Percentiles rank a stretch among this genome's conserved stretches.
Evolutionary conservation across 2,888 invertebrate genomes (phyloP).

Genomic region (Catocala fraxini): DNA sequence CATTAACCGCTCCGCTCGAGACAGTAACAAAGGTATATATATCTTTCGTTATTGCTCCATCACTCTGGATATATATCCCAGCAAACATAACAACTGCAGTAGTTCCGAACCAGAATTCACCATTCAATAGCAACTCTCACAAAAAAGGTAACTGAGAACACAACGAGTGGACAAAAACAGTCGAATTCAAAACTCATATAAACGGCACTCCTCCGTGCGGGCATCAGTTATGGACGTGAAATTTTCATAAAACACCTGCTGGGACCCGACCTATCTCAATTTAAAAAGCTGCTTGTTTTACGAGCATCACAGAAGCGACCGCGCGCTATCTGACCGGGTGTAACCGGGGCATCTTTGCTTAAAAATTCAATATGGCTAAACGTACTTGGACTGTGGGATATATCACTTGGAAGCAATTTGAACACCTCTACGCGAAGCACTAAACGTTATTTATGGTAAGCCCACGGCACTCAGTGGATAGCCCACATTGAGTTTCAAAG

Average conservation of each 20-base stretch:
- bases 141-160: not conserved
- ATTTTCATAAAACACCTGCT: slow-evolving; percentile 64
- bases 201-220: slow-evolving; percentile 16
- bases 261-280: slow-evolving; percentile 64
- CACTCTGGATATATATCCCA: too few relatives aligned
- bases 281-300: slow-evolving; percentile 62
- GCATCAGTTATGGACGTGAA: slow-evolving; percentile 57
- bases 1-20: too few relatives aligned
- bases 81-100: too few relatives aligned
- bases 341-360: slow-evolving; percentile 69
- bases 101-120: too few relatives aligned
- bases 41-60: too few relatives aligned
- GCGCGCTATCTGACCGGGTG: slow-evolving; percentile 18
- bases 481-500: slow-evolving; percentile 76
- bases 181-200: slow-evolving; percentile 12
- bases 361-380: slow-evolving; percentile 83
- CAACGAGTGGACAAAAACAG: not conserved
- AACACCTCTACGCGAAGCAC: slow-evolving; percentile 80
- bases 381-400: slow-evolving; percentile 76
- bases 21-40: too few relatives aligned
- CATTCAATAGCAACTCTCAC: not conserved
- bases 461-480: slow-evolving; percentile 79
- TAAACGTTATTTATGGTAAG: slow-evolving; percentile 86
- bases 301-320: slow-evolving; percentile 52
- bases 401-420: slow-evolving; percentile 85